Evolutionary conservation across 2,888 invertebrate genomes (phyloP).

Genomic region (Drosophila fungiperda): DNA sequence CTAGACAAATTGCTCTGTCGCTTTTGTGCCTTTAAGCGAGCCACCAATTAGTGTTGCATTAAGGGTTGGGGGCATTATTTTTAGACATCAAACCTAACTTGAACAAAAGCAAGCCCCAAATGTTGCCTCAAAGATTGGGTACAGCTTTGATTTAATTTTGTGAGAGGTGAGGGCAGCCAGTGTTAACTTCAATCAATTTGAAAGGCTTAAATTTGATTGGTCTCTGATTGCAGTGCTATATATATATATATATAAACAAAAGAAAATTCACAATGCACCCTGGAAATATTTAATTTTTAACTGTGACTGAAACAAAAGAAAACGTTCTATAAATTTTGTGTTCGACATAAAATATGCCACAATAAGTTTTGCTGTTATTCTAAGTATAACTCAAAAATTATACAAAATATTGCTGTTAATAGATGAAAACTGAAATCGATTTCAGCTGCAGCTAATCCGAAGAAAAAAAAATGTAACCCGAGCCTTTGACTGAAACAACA

Average conservation of each 20-base stretch:
- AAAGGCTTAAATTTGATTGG: not conserved
- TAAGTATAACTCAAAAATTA: too few relatives aligned
- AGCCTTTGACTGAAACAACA: not conserved
- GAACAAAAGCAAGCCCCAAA: constrained; percentile 4
- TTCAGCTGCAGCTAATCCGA: constrained; percentile 8
- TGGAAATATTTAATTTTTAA: not conserved
- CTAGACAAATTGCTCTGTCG: constrained; percentile 42
- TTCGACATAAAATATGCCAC: not conserved
- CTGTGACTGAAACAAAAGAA: too few relatives aligned
- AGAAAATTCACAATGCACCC: not conserved
- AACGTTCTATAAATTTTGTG: too few relatives aligned
- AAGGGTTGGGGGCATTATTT: constrained; percentile 1
- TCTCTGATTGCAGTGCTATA: not conserved
- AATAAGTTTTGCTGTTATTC: not conserved
- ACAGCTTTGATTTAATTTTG: not conserved
- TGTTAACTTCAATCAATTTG: not conserved
- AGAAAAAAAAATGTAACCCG: not conserved
- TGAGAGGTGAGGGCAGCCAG: not conserved
- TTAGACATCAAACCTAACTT: constrained; percentile 2
- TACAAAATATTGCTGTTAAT: constrained; percentile 18
- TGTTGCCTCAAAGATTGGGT: not conserved
- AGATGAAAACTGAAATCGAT: constrained; percentile 20
- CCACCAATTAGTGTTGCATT: constrained; percentile 21
- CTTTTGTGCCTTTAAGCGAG: constrained; percentile 17
- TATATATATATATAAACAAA: too few relatives aligned